These are phyloP conservation scores for Helostoma temminkii DNA, from an alignment of 2,797 vertebrate species.

Conservation along the genomic window DNA sequence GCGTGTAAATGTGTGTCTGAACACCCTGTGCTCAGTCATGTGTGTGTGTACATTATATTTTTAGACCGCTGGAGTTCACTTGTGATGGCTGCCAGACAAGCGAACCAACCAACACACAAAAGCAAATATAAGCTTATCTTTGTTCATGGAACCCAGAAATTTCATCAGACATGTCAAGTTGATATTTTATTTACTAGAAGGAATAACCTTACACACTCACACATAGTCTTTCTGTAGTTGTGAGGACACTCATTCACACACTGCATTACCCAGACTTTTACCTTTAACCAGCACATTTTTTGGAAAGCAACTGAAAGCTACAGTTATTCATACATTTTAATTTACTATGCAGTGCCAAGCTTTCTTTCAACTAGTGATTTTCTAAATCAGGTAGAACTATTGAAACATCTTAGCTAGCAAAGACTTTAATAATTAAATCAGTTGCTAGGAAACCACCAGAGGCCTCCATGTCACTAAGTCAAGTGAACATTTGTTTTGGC, in stretches of 20 bases:
- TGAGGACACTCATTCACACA: not conserved
- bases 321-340: not conserved
- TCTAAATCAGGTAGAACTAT: not conserved
- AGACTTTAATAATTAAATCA: not conserved
- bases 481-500: too few species aligned
- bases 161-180: constrained; percentile 4
- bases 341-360: too few species aligned
- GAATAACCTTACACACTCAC: constrained; percentile 4
- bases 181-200: constrained; percentile 19
- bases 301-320: too few species aligned
- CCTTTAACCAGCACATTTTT: not conserved
- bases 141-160: constrained; percentile 40
- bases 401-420: not conserved
- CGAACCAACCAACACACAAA: constrained; percentile 28
- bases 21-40: constrained; percentile 25
- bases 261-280: too few species aligned
- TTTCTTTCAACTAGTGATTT: not conserved
- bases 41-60: constrained; percentile 40
- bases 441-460: not conserved
- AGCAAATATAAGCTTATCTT: constrained; percentile 43
- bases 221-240: not conserved
- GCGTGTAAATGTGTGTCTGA: constrained; percentile 24
- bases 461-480: too few species aligned
- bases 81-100: constrained; percentile 31
- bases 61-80: constrained; percentile 32